These are phyloP conservation scores for Percina caprodes DNA, from an alignment of 2,113 vertebrate genomes.

Conservation along the genomic window DNA sequence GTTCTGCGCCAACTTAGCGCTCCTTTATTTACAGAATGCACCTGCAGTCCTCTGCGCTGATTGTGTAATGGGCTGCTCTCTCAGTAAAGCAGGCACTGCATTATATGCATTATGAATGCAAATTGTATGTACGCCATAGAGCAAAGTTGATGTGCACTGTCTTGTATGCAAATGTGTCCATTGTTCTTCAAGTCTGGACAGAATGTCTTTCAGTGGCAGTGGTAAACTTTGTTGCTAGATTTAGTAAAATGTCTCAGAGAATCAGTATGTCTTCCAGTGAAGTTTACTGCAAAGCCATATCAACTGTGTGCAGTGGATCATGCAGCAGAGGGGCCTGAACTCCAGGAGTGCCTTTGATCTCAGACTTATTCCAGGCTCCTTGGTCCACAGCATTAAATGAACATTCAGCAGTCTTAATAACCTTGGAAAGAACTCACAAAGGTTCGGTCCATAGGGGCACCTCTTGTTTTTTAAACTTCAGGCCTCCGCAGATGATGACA, in stretches of 20 bases:
- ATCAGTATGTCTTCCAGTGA: not conserved
- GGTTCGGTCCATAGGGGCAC: constrained; percentile 17
- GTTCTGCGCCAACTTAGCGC: not conserved
- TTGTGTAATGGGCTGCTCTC: constrained; percentile 18
- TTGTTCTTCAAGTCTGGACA: not conserved
- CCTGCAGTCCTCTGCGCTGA: not conserved
- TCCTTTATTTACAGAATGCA: constrained; percentile 1
- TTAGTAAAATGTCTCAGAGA: not conserved
- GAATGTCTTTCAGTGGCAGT: not conserved
- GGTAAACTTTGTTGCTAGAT: constrained; percentile 11
- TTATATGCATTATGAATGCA: not conserved
- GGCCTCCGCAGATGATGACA: constrained; percentile 14
- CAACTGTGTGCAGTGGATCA: constrained; percentile 26
- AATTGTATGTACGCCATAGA: constrained; percentile 12
- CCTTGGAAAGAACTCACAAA: constrained; percentile 38
- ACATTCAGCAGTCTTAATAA: constrained; percentile 64
- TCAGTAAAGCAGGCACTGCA: constrained; percentile 26
- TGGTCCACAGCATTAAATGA: constrained; percentile 59
- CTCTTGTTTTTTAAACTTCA: constrained; percentile 50
- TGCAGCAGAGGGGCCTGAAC: constrained; percentile 31
- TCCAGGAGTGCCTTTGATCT: constrained; percentile 54
- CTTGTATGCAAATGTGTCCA: constrained; percentile 1
- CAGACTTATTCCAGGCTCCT: constrained; percentile 39
- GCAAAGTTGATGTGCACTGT: not conserved
- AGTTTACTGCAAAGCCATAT: constrained; percentile 28